Base-by-base conservation (phyloP, 1,140 invertebrate species). In the Panagrolaimus sp. region DNA sequence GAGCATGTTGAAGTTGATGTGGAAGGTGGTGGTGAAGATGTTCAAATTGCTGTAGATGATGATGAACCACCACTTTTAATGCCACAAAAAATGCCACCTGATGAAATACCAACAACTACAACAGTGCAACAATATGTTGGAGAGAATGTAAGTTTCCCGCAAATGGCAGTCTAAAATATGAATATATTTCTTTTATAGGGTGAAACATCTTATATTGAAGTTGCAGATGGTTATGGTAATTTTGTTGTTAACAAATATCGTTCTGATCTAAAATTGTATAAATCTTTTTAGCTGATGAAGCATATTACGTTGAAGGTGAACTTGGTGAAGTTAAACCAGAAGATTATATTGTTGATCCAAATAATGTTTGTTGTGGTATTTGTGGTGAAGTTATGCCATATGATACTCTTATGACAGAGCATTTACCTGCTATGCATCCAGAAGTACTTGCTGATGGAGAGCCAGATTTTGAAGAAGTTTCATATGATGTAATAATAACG, bases 381-480 rank as follows among this genome's bases (percentile, higher is more conserved):
- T 82, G 80, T 61, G 79, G 80, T 5, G 80, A 80, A 67, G 76
- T 82, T 44, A 78, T 82, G 57, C 68, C 67, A 7, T 82, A 82
- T 45, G 75, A 83, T 23, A 65, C 25, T 1, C 67, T 82, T 9
- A 48, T 83, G 51, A 65, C 42, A n/a, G 78, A 83, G 11, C 80
- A 82, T 67, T 69, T 83, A 11, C 79, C 78, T 0, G 62, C 68
- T 16, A 48, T 73, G 25, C 80, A 82, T 72, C 79, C 81, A 2
- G 81, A 82, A 63, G 74, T 80, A 7, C 65, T 79, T 16, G 67
- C 48, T 42, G 66, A 77, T 42, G 75, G 72, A 8, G 72, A 67
- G 8, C 67, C 68, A 31, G 72, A 80, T 20, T 53, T 83, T 16
- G 80, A 81, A 66, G 81, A 81, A 63, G 72, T 83, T 62, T 74